Conservation (phyloP, 92 coral and sea anemone genomes). For the Porites evermanni region DNA sequence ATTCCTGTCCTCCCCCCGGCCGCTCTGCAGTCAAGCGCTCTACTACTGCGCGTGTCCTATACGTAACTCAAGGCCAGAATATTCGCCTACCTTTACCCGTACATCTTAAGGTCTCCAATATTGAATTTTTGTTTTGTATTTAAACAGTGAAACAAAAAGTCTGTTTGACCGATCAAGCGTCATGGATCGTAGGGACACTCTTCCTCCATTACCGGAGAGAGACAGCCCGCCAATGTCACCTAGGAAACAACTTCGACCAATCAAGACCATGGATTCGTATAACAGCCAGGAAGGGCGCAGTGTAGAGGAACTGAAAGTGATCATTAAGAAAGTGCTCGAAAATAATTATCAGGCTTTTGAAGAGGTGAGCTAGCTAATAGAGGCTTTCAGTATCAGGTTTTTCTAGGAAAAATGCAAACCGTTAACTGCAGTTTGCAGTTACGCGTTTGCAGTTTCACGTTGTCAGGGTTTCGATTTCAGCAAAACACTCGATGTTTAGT, state of each 20-base stretch:
- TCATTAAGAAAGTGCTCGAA: slow-evolving; percentile 69
- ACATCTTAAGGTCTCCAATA: background rate
- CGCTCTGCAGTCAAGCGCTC: too few relatives aligned
- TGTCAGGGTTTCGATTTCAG: too few relatives aligned
- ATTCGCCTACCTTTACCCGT: too few relatives aligned
- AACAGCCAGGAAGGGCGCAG: slow-evolving; percentile 91
- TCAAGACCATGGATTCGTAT: slow-evolving; percentile 87
- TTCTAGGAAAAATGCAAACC: background rate
- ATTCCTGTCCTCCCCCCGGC: too few relatives aligned
- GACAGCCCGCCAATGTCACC: slow-evolving; percentile 90
- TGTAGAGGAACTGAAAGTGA: slow-evolving; percentile 80
- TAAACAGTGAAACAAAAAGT: slow-evolving; percentile 83
- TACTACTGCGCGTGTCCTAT: too few relatives aligned
- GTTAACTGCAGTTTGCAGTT: too few relatives aligned
- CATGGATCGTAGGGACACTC: slow-evolving; percentile 63
- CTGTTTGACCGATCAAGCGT: slow-evolving; percentile 90
- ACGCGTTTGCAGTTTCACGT: too few relatives aligned
- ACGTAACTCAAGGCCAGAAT: too few relatives aligned
- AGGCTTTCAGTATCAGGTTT: background rate
- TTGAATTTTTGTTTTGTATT: background rate
- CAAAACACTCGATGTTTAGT: too few relatives aligned
- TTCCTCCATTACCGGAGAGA: slow-evolving; percentile 63
- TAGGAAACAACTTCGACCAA: slow-evolving; percentile 81
- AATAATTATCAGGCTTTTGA: slow-evolving; percentile 84
- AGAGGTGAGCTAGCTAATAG: slow-evolving; percentile 59